Percentiles rank a stretch among this genome's conserved stretches.
Evolutionary conservation across 1,140 invertebrate genomes (phyloP).

Genomic region (Tachypleus tridentatus): DNA sequence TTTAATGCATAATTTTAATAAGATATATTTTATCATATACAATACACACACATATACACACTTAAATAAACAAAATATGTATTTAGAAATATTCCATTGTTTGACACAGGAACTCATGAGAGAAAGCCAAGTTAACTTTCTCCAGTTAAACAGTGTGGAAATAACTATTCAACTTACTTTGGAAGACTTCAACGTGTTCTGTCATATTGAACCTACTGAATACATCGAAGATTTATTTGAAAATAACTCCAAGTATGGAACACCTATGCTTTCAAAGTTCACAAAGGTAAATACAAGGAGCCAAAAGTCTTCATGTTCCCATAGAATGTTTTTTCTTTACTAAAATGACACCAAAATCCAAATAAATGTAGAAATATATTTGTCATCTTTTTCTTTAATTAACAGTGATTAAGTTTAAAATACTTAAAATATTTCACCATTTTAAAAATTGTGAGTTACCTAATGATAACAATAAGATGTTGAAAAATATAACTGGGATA

Average conservation of each 20-base stretch:
- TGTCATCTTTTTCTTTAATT: no score
- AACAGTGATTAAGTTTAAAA: no score
- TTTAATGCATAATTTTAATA: no score
- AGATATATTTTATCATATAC: not conserved
- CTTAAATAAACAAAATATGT: not conserved
- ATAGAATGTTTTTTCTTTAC: no score
- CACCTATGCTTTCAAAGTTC: conserved; percentile 84
- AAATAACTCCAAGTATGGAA: conserved; percentile 76
- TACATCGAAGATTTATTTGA: conserved; percentile 95
- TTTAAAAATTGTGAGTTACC: no score
- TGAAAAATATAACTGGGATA: no score
- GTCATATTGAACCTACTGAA: conserved; percentile 95
- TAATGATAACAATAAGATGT: no score
- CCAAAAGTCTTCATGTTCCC: not conserved
- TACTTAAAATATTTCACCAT: no score
- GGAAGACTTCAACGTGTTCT: conserved; percentile 90
- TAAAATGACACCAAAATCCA: no score
- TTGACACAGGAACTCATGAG: conserved; percentile 62
- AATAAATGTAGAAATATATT: no score
- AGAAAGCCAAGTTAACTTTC: conserved; percentile 82
- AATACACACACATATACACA: no score
- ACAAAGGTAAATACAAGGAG: conserved; percentile 46
- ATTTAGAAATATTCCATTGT: not conserved
- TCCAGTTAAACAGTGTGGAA: conserved; percentile 95
- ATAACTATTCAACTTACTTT: conserved; percentile 89